Conservation (phyloP, 2,888 invertebrate genomes). For the Lasioglossum pauxillum region DNA sequence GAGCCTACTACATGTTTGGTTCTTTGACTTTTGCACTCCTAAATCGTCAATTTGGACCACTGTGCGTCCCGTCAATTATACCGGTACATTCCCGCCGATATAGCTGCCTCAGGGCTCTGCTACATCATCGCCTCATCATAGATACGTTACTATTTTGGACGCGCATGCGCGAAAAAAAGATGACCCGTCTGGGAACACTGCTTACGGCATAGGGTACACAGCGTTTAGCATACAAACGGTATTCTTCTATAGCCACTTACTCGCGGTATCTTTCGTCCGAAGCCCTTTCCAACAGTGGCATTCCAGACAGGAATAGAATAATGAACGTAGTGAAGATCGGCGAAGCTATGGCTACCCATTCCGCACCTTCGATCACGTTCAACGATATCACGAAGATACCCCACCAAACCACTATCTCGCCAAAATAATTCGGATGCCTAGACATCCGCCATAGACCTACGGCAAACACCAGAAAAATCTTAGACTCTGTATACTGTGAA, state of each 20-base stretch:
- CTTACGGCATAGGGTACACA: not conserved
- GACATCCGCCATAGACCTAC: conserved; percentile 93
- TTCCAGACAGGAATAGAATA: conserved; percentile 95
- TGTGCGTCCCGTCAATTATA: too few species aligned
- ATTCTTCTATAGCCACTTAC: conserved; percentile 87
- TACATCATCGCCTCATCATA: too few species aligned
- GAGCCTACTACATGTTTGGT: too few species aligned
- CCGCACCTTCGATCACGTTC: conserved; percentile 93
- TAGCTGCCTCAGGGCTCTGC: too few species aligned
- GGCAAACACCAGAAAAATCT: conserved; percentile 33
- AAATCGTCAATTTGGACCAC: too few species aligned
- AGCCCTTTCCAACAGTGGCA: conserved; percentile 94
- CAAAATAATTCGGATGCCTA: conserved; percentile 97
- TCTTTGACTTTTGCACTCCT: too few species aligned
- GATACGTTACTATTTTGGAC: too few species aligned
- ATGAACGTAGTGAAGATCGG: conserved; percentile 95
- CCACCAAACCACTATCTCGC: conserved; percentile 97
- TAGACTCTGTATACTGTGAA: not conserved
- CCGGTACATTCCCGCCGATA: too few species aligned
- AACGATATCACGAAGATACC: conserved; percentile 95
- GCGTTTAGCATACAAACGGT: conserved; percentile 8
- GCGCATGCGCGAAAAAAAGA: too few species aligned
- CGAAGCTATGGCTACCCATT: conserved; percentile 94
- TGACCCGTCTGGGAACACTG: too few species aligned
- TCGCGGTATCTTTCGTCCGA: conserved; percentile 95